Base-by-base conservation (phyloP, 2,113 vertebrate species). In the Gobius niger region DNA sequence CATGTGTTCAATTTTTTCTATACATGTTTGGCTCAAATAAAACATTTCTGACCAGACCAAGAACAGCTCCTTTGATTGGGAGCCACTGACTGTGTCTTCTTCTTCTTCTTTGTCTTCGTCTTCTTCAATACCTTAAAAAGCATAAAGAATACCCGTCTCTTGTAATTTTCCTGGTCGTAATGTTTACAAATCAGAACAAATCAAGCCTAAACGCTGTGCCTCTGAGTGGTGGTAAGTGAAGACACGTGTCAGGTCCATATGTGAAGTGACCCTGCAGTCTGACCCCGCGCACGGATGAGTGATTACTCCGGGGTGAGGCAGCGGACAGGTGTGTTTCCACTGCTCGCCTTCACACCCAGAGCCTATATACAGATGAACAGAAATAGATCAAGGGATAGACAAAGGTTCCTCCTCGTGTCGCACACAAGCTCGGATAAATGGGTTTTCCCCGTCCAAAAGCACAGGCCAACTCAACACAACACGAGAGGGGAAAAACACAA, bases 241-340 rank as follows among this genome's bases (percentile, higher is more conserved):
- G 42, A 63, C 52, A 68, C 64, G 18, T 54, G 14, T 63, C 52
- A 57, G 70, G 44, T 0, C 10, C 24, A 60, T 73, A 42, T 14
- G 63, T 70, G 73, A 70, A 34, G 3, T 47, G 47, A 63, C 51
- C 12, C 53, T 72, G 82, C 18, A 50, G 69, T 59, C 16, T 24
- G 49, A 44, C 44, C 63, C 60, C 40, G 41, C 47, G 51, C 72
- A 18, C 18, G 59, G 15, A 52, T 44, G 50, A 76, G 59, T 64
- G 65, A 77, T 62, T 57, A 47, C 47, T 42, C 34, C 24, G 53
- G 6, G 66, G 18, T 69, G 16, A 15, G 63, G 16, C 47, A 62
- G 65, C 44, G 53, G 53, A 40, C 54, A 42, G 1, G 42, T 76
- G 62, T 83, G 74, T 77, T 82, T 68, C 67, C 71, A 44, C 8